Conservation (phyloP, 2,113 vertebrate genomes). For the Channa maculata region DNA sequence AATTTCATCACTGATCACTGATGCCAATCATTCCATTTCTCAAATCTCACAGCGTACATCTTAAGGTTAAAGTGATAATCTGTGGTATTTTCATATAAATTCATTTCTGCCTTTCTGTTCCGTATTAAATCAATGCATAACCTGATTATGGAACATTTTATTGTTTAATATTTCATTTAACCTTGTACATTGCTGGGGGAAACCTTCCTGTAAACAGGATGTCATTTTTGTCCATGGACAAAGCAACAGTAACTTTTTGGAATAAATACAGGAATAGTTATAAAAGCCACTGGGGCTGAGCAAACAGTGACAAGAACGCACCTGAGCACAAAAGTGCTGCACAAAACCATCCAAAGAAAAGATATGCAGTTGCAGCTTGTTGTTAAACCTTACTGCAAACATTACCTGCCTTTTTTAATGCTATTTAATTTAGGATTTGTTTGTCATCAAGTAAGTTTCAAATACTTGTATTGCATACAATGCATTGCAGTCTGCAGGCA, state of each 20-base stretch:
- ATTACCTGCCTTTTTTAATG: background rate
- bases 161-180: constrained; percentile 12
- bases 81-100: constrained; percentile 26
- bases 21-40: constrained; percentile 35
- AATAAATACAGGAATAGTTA: constrained; percentile 11
- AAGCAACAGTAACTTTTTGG: background rate
- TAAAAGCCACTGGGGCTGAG: background rate
- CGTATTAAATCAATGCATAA: constrained; percentile 5
- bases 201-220: too few species aligned
- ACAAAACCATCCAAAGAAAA: background rate
- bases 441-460: background rate
- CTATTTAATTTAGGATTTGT: background rate
- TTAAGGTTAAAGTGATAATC: constrained; percentile 23
- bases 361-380: background rate
- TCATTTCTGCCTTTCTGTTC: constrained; percentile 15
- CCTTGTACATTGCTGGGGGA: background rate
- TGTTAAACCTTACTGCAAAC: background rate
- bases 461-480: background rate
- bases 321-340: too few species aligned
- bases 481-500: background rate
- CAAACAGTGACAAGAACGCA: background rate
- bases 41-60: background rate
- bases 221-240: background rate
- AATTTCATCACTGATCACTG: constrained; percentile 50
- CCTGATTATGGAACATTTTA: background rate